Conservation (phyloP, 35 echinoderm and acorn worm species). For the Lytechinus pictus region DNA sequence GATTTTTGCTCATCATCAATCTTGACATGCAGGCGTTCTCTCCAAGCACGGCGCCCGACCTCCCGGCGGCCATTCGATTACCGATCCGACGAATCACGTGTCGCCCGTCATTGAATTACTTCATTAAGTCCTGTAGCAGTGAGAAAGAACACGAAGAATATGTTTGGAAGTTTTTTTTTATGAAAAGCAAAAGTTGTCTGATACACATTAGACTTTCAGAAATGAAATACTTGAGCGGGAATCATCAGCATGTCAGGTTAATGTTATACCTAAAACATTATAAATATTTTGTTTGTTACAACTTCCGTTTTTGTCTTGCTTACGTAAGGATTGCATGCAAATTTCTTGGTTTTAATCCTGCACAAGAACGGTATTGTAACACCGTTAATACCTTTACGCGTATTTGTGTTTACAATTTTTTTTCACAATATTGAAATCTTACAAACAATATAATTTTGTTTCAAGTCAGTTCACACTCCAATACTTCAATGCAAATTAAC, state of each 20-base stretch:
- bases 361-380: too few relatives aligned
- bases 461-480: too few relatives aligned
- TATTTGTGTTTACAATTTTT: too few relatives aligned
- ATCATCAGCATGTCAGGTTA: too few relatives aligned
- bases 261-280: too few relatives aligned
- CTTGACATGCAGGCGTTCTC: neutral
- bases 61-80: neutral
- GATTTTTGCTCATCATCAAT: neutral
- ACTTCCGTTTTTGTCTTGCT: neutral
- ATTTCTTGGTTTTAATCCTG: too few relatives aligned
- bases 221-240: too few relatives aligned
- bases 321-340: neutral
- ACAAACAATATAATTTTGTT: too few relatives aligned
- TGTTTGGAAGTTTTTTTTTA: neutral
- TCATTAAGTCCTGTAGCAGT: neutral
- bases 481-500: too few relatives aligned
- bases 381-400: too few relatives aligned
- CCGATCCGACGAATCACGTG: neutral
- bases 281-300: too few relatives aligned
- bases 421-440: too few relatives aligned
- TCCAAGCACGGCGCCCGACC: neutral
- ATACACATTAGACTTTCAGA: neutral
- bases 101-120: neutral
- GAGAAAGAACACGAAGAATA: neutral
- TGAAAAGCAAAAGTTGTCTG: neutral